Evolutionary conservation across 2,888 invertebrate species (phyloP).

Genomic region (Sicus ferrugineus): DNA sequence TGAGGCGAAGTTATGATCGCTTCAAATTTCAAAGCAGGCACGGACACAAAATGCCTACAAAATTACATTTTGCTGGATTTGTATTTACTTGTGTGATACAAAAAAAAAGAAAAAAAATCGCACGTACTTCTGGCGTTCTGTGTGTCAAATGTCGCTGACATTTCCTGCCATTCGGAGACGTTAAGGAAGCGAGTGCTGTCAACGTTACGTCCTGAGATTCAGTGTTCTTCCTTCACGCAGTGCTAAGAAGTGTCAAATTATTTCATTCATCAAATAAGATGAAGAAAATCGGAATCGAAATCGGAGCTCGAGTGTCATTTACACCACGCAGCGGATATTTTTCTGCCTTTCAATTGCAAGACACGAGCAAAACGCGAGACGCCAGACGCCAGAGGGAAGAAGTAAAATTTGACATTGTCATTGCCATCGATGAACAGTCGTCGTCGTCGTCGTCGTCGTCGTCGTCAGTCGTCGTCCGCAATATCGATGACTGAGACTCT

Average conservation of each 20-base stretch:
- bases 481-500: constrained; percentile 8
- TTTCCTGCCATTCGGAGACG: no score
- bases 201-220: no score
- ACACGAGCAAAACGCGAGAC: no score
- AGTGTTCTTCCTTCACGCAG: not conserved
- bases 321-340: not conserved
- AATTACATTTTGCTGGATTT: not conserved
- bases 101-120: constrained; percentile 9
- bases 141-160: no score
- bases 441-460: no score
- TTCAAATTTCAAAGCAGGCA: constrained; percentile 24
- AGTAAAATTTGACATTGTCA: not conserved
- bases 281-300: not conserved
- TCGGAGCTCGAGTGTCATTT: not conserved
- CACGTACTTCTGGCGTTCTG: no score
- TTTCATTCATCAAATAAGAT: not conserved
- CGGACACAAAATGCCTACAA: not conserved
- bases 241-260: not conserved
- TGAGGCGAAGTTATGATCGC: not conserved
- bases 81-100: not conserved
- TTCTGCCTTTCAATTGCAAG: not conserved
- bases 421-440: not conserved
- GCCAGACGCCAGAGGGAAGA: not conserved
- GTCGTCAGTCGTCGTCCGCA: not conserved
- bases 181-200: no score